phyloP scores from a whole-genome alignment of 35 echinoderm and acorn worm genomes.

The Eucidaris tribuloides region DNA sequence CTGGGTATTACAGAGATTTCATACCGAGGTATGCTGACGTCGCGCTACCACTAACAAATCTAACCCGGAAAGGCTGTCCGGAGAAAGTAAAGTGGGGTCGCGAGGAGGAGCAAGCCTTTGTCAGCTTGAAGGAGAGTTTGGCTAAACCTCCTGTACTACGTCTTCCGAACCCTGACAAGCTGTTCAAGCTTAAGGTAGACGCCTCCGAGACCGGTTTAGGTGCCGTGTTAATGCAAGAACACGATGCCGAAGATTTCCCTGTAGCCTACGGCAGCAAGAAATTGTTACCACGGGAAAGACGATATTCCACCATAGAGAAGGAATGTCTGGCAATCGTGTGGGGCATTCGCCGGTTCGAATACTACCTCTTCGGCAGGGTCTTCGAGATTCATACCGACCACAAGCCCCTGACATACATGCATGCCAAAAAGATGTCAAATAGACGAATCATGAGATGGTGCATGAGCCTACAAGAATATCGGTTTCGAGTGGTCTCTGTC shows the following conservation, averaged over 20 bases:
- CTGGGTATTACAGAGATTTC: constrained; percentile 20
- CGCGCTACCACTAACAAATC: not conserved
- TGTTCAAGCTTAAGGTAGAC: not conserved
- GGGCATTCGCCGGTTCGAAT: not conserved
- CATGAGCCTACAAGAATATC: not conserved
- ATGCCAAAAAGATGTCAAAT: not conserved
- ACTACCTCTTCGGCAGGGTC: not conserved
- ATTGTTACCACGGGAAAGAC: constrained; percentile 43
- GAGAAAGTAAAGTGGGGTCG: not conserved
- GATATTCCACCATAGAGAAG: constrained; percentile 50
- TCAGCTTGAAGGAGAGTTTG: not conserved
- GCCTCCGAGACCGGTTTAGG: constrained; percentile 26
- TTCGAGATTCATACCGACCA: not conserved
- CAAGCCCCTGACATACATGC: not conserved
- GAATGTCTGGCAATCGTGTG: constrained; percentile 48
- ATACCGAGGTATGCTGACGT: constrained; percentile 34
- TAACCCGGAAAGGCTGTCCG: not conserved
- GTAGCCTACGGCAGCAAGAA: constrained; percentile 38
- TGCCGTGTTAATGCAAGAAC: constrained; percentile 22
- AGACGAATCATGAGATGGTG: not conserved
- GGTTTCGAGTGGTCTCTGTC: not conserved
- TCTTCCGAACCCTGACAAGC: not conserved
- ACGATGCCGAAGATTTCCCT: constrained; percentile 8
- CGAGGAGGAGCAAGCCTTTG: constrained; percentile 5
- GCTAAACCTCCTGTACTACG: not conserved